Evolutionary conservation across 2,797 vertebrate species (phyloP).

Genomic region (Enteromius treurensis): DNA sequence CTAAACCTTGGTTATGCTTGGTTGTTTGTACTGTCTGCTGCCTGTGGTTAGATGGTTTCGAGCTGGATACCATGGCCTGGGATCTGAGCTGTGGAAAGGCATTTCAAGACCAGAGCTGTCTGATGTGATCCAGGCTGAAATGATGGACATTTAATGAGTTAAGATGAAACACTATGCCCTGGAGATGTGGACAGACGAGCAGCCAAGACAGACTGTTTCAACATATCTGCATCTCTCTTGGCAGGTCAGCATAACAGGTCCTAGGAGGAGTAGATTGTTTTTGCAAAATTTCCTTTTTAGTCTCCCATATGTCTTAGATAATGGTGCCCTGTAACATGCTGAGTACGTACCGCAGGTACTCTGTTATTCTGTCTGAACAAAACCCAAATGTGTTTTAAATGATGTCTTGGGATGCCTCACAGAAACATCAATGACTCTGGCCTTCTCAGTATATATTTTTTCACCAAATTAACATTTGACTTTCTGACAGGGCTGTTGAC

Average conservation of each 20-base stretch:
- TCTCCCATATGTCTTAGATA: constrained; percentile 17
- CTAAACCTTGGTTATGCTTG: constrained; percentile 2
- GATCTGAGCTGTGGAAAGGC: constrained; percentile 37
- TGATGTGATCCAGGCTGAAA: constrained; percentile 31
- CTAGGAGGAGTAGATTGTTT: constrained; percentile 2
- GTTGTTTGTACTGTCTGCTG: constrained; percentile 29
- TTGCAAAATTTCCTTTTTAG: constrained; percentile 7
- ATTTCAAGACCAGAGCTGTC: constrained; percentile 28
- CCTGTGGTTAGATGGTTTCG: constrained; percentile 21
- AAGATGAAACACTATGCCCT: constrained; percentile 37
- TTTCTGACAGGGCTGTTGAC: constrained; percentile 65
- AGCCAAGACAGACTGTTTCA: constrained; percentile 42
- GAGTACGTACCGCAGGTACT: neutral
- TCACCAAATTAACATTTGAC: constrained; percentile 64
- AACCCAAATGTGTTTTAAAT: constrained; percentile 19
- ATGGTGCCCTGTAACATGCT: constrained; percentile 10
- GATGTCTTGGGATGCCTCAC: constrained; percentile 3
- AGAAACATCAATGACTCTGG: constrained; percentile 6
- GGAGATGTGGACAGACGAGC: constrained; percentile 23
- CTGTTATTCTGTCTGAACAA: constrained; percentile 10
- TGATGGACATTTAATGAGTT: constrained; percentile 36
- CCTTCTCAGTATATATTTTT: constrained; percentile 8
- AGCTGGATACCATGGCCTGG: constrained; percentile 37
- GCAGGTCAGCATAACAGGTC: constrained; percentile 13
- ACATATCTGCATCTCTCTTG: constrained; percentile 19